Evolutionary conservation across 2,113 vertebrate genomes (phyloP).

Genomic region (Myrmecobius fasciatus): DNA sequence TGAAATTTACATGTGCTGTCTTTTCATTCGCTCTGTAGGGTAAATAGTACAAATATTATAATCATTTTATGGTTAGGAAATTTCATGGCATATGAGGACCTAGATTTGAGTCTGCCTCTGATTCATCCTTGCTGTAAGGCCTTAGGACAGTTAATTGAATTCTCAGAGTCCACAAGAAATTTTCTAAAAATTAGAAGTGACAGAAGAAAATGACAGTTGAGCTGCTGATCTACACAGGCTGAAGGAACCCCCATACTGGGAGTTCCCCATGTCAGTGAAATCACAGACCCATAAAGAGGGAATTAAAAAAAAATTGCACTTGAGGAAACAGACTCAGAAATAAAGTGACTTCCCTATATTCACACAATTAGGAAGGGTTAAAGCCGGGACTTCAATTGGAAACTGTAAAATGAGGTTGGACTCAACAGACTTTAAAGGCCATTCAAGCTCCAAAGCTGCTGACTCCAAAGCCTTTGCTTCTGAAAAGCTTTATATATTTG

Average conservation of each 20-base stretch:
- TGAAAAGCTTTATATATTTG: neutral
- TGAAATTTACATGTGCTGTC: neutral
- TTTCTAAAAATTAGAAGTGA: neutral
- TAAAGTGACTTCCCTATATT: neutral
- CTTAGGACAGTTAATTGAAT: neutral
- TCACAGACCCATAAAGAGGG: neutral
- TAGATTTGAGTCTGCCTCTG: neutral
- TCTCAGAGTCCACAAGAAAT: neutral
- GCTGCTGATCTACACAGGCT: neutral
- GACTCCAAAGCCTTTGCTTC: neutral
- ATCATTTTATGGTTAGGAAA: conserved; percentile 3
- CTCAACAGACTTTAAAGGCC: neutral
- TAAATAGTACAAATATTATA: neutral
- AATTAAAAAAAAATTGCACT: neutral
- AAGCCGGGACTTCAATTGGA: neutral
- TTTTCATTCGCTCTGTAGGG: neutral
- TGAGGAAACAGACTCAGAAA: neutral
- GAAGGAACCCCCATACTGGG: neutral
- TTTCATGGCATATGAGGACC: neutral
- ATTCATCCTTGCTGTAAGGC: neutral
- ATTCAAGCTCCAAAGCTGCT: neutral
- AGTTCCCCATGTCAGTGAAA: neutral
- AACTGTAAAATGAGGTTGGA: neutral
- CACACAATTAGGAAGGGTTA: neutral
- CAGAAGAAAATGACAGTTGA: too few relatives aligned